phyloP scores from a whole-genome alignment of 2,888 invertebrate genomes.

The Leptinotarsa juncta region DNA sequence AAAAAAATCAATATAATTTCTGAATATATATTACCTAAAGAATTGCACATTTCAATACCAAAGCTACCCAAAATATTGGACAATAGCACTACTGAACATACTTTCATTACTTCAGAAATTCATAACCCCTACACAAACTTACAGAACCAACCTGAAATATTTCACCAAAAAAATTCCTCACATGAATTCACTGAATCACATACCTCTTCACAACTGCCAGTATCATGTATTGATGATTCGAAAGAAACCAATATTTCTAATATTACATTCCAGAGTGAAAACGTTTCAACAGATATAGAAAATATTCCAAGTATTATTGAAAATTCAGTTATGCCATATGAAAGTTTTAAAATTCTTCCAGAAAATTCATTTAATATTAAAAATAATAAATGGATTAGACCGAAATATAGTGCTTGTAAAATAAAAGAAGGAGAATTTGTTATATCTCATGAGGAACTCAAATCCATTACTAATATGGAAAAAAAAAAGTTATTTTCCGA shows the following conservation, averaged over 20 bases:
- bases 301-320: slow-evolving; percentile 10
- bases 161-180: too few species aligned
- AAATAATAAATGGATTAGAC: not conserved
- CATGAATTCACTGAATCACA: too few species aligned
- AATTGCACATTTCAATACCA: too few species aligned
- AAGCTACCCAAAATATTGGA: too few species aligned
- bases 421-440: not conserved
- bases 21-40: too few species aligned
- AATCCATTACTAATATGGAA: not conserved
- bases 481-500: not conserved
- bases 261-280: not conserved
- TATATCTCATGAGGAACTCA: slow-evolving; percentile 1
- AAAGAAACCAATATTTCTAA: not conserved
- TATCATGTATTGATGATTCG: too few species aligned
- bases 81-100: too few species aligned
- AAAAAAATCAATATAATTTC: not conserved
- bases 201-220: too few species aligned
- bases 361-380: slow-evolving; percentile 10
- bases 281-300: slow-evolving; percentile 20
- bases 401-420: not conserved
- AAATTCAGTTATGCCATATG: not conserved
- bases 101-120: too few species aligned
- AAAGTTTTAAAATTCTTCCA: not conserved
- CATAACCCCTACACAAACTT: too few species aligned
- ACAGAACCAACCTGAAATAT: too few species aligned